A percentile compares a stretch with the other conserved stretches of the same genome.
Conservation (phyloP, 2,888 invertebrate species). For the Malacosoma neustria region DNA sequence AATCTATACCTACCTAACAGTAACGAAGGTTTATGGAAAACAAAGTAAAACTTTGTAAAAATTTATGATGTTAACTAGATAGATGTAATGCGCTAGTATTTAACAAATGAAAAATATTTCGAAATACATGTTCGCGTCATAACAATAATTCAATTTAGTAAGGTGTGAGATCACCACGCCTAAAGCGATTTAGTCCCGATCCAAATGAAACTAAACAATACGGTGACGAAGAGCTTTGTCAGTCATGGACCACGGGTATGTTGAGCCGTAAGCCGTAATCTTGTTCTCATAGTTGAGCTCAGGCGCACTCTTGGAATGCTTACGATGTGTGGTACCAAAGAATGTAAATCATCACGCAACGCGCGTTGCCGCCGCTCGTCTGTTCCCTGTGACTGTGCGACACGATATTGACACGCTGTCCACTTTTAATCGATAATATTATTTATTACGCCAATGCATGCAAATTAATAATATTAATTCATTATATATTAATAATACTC, state of each 20-base stretch:
- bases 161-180: background rate
- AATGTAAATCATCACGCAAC: conserved; percentile 56
- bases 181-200: background rate
- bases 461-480: background rate
- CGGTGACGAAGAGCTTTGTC: conserved; percentile 40
- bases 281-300: conserved; percentile 43
- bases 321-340: conserved; percentile 36
- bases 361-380: conserved; percentile 6
- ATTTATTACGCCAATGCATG: background rate
- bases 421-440: background rate
- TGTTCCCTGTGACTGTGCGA: background rate
- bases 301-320: conserved; percentile 31
- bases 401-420: background rate
- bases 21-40: too few species aligned
- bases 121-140: conserved; percentile 1
- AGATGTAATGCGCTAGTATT: conserved; percentile 9
- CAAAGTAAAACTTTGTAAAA: too few species aligned
- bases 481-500: too few species aligned
- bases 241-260: conserved; percentile 27
- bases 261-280: conserved; percentile 48
- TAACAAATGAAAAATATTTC: conserved; percentile 8
- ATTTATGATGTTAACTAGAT: too few species aligned
- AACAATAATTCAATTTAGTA: background rate
- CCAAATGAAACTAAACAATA: conserved; percentile 23
- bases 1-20: too few species aligned